Evolutionary conservation across 2,797 vertebrate species (phyloP).

Genomic region (Serranus cabrilla): DNA sequence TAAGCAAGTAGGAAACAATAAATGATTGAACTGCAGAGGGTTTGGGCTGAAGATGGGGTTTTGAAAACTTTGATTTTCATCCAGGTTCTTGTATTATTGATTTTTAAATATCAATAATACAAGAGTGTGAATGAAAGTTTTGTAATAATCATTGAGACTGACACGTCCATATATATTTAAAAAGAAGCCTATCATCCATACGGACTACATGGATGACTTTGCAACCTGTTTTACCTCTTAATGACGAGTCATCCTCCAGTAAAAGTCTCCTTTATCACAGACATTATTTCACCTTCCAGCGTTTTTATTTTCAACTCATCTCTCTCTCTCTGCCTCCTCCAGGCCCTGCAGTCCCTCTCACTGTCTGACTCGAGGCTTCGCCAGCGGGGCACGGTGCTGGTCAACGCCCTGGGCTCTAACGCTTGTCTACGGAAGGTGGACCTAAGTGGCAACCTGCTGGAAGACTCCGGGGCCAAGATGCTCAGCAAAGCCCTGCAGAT

Average conservation of each 20-base stretch:
- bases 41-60: background rate
- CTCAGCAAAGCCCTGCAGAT: conserved; percentile 93
- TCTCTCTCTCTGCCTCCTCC: background rate
- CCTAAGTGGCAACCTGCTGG: conserved; percentile 92
- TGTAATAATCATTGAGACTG: background rate
- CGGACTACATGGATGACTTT: background rate
- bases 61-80: background rate
- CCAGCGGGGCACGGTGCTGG: conserved; percentile 90
- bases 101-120: background rate
- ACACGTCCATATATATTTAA: background rate
- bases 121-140: background rate
- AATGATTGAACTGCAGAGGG: conserved; percentile 14
- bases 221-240: background rate
- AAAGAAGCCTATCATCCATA: background rate
- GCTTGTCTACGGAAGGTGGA: conserved; percentile 91
- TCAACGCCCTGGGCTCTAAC: conserved; percentile 94
- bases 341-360: conserved; percentile 92
- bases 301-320: background rate
- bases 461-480: conserved; percentile 94
- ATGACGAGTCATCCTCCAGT: background rate
- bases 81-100: conserved; percentile 8
- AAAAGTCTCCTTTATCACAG: background rate
- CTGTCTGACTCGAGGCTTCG: conserved; percentile 91
- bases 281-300: background rate
- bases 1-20: background rate